These are phyloP conservation scores for Patella pellucida DNA, from an alignment of 2,888 invertebrate species.

Conservation along the genomic window DNA sequence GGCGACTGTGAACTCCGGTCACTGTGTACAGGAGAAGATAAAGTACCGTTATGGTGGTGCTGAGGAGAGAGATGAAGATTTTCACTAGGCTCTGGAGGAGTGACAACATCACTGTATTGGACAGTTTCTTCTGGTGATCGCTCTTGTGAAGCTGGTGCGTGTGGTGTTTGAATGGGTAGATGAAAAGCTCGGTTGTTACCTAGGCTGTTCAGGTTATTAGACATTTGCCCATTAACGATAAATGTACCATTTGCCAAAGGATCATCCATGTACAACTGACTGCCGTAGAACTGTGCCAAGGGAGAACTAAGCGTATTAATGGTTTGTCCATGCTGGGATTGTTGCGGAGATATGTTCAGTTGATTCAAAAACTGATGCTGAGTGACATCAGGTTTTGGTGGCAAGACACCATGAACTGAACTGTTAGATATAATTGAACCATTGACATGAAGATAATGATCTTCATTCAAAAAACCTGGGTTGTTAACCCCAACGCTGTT, in stretches of 20 bases:
- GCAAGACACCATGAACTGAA: not conserved
- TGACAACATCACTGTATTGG: not conserved
- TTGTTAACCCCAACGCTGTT: not conserved
- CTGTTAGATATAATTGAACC: not conserved
- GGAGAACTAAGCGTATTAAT: not conserved
- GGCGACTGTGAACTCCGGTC: not conserved
- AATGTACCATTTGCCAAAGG: not conserved
- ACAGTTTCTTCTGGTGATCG: not conserved
- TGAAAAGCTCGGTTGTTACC: not conserved
- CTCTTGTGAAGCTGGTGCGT: not conserved
- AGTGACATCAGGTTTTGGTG: not conserved
- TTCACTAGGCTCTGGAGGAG: not conserved
- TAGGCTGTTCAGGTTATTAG: not conserved
- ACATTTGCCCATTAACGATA: not conserved
- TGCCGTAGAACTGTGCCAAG: not conserved
- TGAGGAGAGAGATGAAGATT: not conserved
- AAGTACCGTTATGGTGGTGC: not conserved
- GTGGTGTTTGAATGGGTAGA: not conserved
- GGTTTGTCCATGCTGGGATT: not conserved
- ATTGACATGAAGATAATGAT: constrained; percentile 1
- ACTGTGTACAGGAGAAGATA: not conserved
- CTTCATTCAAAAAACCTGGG: not conserved
- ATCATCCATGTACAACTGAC: constrained; percentile 6
- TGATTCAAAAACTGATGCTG: not conserved
- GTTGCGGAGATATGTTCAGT: not conserved